Evolutionary conservation across 2,797 vertebrate genomes (phyloP).

Genomic region (Potorous gilbertii): DNA sequence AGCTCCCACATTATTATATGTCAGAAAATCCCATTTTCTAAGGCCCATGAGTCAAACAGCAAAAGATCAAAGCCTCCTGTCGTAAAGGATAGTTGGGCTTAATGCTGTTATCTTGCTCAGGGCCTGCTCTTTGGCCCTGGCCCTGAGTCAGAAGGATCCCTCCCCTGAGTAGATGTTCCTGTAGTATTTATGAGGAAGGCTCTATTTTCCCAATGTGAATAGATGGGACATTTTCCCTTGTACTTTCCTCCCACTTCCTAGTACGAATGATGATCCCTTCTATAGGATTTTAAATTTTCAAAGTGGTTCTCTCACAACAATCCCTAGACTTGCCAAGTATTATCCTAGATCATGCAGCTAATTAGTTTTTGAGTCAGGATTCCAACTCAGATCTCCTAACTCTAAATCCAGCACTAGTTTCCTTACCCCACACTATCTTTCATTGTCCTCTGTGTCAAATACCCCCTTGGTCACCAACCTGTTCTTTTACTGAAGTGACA

Average conservation of each 20-base stretch:
- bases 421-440: background rate
- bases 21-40: background rate
- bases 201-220: background rate
- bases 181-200: background rate
- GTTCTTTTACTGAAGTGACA: conserved; percentile 68
- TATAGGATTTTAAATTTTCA: background rate
- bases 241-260: background rate
- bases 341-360: background rate
- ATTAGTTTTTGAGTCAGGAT: background rate
- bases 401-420: background rate
- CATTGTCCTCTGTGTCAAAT: background rate
- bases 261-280: background rate
- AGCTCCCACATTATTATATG: background rate
- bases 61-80: background rate
- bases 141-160: background rate
- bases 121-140: background rate
- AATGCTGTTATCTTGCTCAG: background rate
- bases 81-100: background rate
- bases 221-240: background rate
- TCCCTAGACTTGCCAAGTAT: background rate
- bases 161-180: background rate
- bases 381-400: background rate
- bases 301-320: background rate
- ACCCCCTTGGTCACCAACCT: conserved; percentile 55
- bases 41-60: background rate